Conservation (phyloP, 2,113 vertebrate species). For the Periophthalmus modestus region DNA sequence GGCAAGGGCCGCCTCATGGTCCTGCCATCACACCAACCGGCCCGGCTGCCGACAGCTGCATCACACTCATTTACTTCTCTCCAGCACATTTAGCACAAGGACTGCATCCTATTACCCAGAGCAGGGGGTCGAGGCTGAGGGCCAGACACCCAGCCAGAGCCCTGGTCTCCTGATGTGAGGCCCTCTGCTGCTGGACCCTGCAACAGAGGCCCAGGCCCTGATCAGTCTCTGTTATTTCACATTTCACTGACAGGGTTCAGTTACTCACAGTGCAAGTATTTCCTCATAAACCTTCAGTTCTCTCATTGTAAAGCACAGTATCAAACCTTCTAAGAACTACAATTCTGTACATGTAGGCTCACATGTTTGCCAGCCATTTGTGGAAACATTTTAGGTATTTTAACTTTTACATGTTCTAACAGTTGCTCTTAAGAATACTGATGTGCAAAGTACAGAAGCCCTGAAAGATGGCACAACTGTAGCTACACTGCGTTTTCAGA, state of each 20-base stretch:
- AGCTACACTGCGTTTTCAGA: background rate
- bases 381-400: background rate
- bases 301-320: background rate
- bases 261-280: background rate
- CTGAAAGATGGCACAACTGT: background rate
- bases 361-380: background rate
- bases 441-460: background rate
- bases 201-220: constrained; percentile 30
- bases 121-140: constrained; percentile 75
- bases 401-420: too few species aligned
- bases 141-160: constrained; percentile 70
- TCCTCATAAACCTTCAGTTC: background rate
- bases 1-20: constrained; percentile 84
- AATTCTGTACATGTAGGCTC: background rate
- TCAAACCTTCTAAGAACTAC: background rate
- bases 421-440: background rate
- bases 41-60: constrained; percentile 88
- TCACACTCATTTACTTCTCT: constrained; percentile 90
- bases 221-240: constrained; percentile 21
- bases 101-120: constrained; percentile 82
- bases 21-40: constrained; percentile 78
- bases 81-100: constrained; percentile 92
- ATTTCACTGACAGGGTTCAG: constrained; percentile 30
- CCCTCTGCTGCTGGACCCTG: constrained; percentile 69
- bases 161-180: constrained; percentile 58